Evolutionary conservation across 2,797 vertebrate genomes (phyloP).

Genomic region (Mallotus villosus): DNA sequence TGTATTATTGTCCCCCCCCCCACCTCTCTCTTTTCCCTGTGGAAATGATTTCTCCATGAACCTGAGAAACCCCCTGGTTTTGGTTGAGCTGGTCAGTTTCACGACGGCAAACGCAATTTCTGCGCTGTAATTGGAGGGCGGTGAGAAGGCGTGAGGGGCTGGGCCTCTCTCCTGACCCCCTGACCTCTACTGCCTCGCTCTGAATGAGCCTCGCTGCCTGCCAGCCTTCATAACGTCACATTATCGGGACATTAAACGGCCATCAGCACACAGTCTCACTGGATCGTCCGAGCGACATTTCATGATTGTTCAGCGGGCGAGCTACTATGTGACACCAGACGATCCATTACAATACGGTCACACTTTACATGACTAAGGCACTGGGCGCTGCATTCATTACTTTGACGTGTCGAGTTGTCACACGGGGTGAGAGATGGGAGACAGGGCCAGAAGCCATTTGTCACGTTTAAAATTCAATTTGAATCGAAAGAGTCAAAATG

Average conservation of each 20-base stretch:
- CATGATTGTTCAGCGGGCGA: constrained; percentile 20
- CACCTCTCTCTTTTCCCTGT: background rate
- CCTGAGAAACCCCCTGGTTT: constrained; percentile 15
- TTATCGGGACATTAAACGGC: constrained; percentile 57
- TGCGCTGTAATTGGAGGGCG: constrained; percentile 28
- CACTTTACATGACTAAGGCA: background rate
- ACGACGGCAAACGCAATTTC: constrained; percentile 28
- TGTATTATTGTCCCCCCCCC: background rate
- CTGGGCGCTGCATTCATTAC: too few species aligned
- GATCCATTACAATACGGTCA: background rate
- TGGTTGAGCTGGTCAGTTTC: constrained; percentile 24
- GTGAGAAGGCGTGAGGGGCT: constrained; percentile 41
- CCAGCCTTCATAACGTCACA: constrained; percentile 59
- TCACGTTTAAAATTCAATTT: background rate
- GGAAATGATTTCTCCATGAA: constrained; percentile 27
- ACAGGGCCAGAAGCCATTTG: background rate
- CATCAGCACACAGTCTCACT: constrained; percentile 48
- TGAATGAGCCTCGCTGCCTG: constrained; percentile 24
- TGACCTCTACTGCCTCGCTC: constrained; percentile 51
- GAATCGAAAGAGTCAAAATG: background rate
- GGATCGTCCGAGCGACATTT: constrained; percentile 40
- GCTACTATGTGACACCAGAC: background rate
- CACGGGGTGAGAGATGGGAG: too few species aligned
- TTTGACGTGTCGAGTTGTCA: background rate
- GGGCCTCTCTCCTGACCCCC: constrained; percentile 34